Percentiles rank a stretch among this genome's conserved stretches.
Evolutionary conservation across 2,888 invertebrate genomes (phyloP).

Genomic region (Laothoe populi): DNA sequence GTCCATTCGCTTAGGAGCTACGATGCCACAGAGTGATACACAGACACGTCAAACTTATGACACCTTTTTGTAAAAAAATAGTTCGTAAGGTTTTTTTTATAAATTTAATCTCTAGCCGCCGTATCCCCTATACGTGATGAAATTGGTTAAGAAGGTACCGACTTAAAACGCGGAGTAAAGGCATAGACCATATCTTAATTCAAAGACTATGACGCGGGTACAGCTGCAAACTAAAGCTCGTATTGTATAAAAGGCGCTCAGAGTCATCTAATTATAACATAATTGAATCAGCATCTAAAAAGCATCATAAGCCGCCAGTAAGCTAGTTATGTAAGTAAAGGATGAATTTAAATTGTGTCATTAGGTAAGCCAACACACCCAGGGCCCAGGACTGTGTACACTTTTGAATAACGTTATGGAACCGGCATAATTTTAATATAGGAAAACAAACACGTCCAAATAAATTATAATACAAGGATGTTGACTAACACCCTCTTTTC

Average conservation of each 20-base stretch:
- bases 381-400: constrained; percentile 43
- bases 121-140: too few species aligned
- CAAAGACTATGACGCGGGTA: too few species aligned
- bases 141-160: too few species aligned
- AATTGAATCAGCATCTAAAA: constrained; percentile 4
- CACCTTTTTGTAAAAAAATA: too few species aligned
- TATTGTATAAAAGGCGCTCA: background rate
- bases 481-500: constrained; percentile 11
- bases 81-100: too few species aligned
- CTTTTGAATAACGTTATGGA: constrained; percentile 44
- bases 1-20: too few species aligned
- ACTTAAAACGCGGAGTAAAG: too few species aligned
- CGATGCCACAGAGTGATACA: too few species aligned
- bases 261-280: background rate
- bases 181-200: too few species aligned
- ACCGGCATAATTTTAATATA: constrained; percentile 49
- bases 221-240: too few species aligned
- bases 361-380: constrained; percentile 34
- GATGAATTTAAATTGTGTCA: constrained; percentile 27
- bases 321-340: constrained; percentile 14
- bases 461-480: constrained; percentile 32
- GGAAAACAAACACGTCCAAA: constrained; percentile 47
- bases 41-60: too few species aligned
- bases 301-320: constrained; percentile 1
- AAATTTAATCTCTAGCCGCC: too few species aligned